Base-by-base conservation (phyloP, 1,140 invertebrate species). In the Caenorhabditis remanei region DNA sequence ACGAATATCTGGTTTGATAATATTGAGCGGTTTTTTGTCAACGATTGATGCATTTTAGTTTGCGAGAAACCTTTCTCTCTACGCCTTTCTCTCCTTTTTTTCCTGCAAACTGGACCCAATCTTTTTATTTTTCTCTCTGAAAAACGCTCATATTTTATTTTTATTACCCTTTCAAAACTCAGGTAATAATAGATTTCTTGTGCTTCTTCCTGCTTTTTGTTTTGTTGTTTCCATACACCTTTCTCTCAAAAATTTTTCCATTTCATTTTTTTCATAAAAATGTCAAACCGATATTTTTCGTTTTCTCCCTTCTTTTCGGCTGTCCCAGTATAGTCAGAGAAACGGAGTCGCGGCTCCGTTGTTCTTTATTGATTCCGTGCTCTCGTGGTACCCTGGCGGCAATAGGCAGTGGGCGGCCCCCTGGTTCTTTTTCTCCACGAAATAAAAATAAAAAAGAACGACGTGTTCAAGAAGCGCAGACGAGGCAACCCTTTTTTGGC, bases 341-440 rank as follows among this genome's bases (percentile, higher is more conserved):
- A 75, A 79, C 46, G n/a, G n/a, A 50, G 71, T 24, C 24, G 14
- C 46, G 5, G 71, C 71, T 79, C 8, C 71, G 46, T 50, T 50
- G 71, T 79, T 79, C 67, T 50, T 50, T 79, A 79, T 79, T 53
- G 46, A 79, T 79, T 79, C 46, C 46, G 46, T 46, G 65, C 65
- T 79, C 71, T 79, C 21, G 19, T 79, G 71, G 71, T 79, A 40
- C 46, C 46, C 46, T 79, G 71, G n/a, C 46, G 19, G 71, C 46
- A n/a, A 79, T 6, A 79, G 71, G 46, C 43, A 53, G 16, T 46
- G 41, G 67, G 41, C 13, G 8, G 40, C 7, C 8, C 46, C 71
- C 71, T 50, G n/a, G 32, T 32, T 32, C 32, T 79, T 21, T 50
- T 14, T 79, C n/a, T 43, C 43, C 41, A 13, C 71, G 43, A 4